Percentiles rank a stretch among this genome's conserved stretches.
Conservation (phyloP, 2,797 vertebrate genomes). For the Discoglossus pictus region DNA sequence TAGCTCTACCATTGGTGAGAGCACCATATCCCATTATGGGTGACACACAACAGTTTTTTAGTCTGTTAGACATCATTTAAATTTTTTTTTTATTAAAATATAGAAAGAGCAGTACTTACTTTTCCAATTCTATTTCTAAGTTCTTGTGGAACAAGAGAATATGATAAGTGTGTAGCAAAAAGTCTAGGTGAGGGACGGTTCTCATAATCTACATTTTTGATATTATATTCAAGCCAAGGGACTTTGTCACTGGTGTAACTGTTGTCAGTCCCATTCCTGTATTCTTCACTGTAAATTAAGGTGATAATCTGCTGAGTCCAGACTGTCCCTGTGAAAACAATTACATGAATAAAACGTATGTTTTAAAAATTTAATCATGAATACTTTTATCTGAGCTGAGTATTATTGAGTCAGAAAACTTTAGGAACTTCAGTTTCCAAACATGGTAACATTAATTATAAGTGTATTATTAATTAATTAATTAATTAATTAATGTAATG, state of each 20-base stretch:
- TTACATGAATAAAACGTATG: background rate
- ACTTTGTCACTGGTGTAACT: background rate
- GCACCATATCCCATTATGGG: no score
- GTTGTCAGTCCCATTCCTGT: conserved; percentile 48
- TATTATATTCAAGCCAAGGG: conserved; percentile 47
- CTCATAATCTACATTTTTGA: rapidly evolving
- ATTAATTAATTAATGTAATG: no score
- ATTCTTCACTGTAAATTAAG: conserved; percentile 50
- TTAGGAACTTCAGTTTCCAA: no score
- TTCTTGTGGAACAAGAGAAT: conserved; percentile 50
- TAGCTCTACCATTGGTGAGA: no score
- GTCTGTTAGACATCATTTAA: no score
- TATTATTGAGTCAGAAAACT: no score
- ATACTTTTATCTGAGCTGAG: no score
- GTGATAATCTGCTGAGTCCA: conserved; percentile 57
- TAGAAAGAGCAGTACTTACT: conserved; percentile 34
- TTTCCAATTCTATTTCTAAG: conserved; percentile 48
- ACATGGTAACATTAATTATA: no score
- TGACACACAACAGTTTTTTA: no score
- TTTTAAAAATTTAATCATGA: no score
- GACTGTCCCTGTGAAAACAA: conserved; percentile 50
- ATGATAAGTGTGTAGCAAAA: conserved; percentile 51
- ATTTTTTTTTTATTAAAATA: background rate
- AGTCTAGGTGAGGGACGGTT: conserved; percentile 30
- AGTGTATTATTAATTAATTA: no score